These are phyloP conservation scores for Sinocyclocheilus grahami DNA, from an alignment of 2,113 vertebrate genomes.

Conservation along the genomic window DNA sequence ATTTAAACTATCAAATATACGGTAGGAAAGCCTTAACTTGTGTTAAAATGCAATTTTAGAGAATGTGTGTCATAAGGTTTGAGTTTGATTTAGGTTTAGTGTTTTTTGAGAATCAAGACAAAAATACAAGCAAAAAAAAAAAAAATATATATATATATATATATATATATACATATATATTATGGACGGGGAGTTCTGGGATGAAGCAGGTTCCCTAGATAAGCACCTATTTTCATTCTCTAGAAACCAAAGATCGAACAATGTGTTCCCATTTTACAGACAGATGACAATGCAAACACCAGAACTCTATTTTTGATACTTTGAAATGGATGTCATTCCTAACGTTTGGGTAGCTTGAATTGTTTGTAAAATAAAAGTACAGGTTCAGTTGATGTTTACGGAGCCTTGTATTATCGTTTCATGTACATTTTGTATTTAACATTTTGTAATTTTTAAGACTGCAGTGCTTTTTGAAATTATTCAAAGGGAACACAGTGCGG, in stretches of 20 bases:
- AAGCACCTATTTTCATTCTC: slow-evolving; percentile 74
- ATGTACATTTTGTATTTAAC: slow-evolving; percentile 98
- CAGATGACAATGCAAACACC: slow-evolving; percentile 75
- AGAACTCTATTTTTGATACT: slow-evolving; percentile 90
- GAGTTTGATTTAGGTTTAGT: slow-evolving; percentile 55
- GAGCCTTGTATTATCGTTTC: slow-evolving; percentile 94
- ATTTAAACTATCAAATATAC: slow-evolving; percentile 58
- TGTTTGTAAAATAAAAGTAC: slow-evolving; percentile 91
- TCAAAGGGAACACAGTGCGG: slow-evolving; percentile 90
- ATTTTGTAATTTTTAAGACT: slow-evolving; percentile 95
- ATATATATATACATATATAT: too few relatives aligned
- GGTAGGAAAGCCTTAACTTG: slow-evolving; percentile 80
- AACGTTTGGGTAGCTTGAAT: slow-evolving; percentile 68
- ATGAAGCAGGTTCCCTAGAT: slow-evolving; percentile 65
- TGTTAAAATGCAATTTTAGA: slow-evolving; percentile 64
- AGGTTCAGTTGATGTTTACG: slow-evolving; percentile 93
- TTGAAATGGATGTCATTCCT: slow-evolving; percentile 87
- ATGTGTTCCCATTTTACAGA: slow-evolving; percentile 75
- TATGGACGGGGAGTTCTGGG: slow-evolving; percentile 51
- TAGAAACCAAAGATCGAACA: slow-evolving; percentile 88
- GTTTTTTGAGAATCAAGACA: slow-evolving; percentile 40
- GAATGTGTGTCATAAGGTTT: slow-evolving; percentile 63
- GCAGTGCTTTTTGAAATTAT: slow-evolving; percentile 92
- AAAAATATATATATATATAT: too few relatives aligned
- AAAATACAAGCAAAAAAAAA: not conserved